These are phyloP conservation scores for Coremacera marginata DNA, from an alignment of 2,888 invertebrate species.

Conservation along the genomic window DNA sequence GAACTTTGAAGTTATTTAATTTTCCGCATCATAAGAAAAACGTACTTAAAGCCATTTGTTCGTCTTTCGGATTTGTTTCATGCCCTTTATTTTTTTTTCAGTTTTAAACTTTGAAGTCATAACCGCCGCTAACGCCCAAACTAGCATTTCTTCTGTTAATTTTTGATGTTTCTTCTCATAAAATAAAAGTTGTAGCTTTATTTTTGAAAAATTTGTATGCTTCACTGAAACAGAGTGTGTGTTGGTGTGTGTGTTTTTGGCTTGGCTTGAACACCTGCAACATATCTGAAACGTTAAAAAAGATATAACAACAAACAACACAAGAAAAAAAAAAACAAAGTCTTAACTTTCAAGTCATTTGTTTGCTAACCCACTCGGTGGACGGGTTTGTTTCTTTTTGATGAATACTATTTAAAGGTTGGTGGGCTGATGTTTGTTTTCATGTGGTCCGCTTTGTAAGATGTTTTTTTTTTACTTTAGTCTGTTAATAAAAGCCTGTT, in stretches of 20 bases:
- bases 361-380: constrained; percentile 15
- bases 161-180: background rate
- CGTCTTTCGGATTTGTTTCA: background rate
- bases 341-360: constrained; percentile 26
- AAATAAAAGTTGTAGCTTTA: background rate
- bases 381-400: constrained; percentile 15
- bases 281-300: constrained; percentile 4
- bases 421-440: constrained; percentile 12
- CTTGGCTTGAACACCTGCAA: constrained; percentile 31
- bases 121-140: background rate
- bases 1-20: constrained; percentile 33
- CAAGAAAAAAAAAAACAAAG: background rate
- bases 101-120: background rate
- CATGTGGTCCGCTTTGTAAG: background rate
- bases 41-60: background rate
- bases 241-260: background rate
- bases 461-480: background rate
- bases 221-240: background rate
- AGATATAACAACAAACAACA: background rate
- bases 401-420: constrained; percentile 8
- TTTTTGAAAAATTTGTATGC: background rate
- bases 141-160: constrained; percentile 6
- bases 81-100: background rate
- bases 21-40: constrained; percentile 30
- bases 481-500: background rate